Evolutionary conservation across 2,888 invertebrate genomes (phyloP).

Genomic region (Leptothorax acervorum): DNA sequence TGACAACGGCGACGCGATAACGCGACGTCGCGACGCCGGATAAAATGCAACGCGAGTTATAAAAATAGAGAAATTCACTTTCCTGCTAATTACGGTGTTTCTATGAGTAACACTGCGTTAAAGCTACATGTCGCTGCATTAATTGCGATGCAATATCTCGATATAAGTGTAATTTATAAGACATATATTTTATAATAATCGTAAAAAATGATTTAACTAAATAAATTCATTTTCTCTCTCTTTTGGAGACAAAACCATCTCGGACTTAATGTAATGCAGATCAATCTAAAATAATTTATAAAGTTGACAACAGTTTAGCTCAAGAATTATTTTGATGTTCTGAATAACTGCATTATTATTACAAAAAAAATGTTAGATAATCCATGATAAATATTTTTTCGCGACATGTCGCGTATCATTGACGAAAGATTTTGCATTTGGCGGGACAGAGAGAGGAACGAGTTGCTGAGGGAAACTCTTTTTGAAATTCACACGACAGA

Average conservation of each 20-base stretch:
- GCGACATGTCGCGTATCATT: background rate
- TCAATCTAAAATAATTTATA: background rate
- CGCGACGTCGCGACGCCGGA: constrained; percentile 22
- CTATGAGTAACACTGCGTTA: background rate
- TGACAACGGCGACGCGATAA: constrained; percentile 22
- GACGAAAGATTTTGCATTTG: constrained; percentile 15
- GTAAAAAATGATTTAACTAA: background rate
- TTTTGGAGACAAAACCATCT: background rate
- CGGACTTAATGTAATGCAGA: background rate
- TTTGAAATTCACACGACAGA: constrained; percentile 48
- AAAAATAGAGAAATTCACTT: background rate
- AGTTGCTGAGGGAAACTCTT: constrained; percentile 15
- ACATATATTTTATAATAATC: background rate
- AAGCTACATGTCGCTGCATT: background rate
- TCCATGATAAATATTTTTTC: constrained; percentile 6
- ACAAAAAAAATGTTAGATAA: background rate
- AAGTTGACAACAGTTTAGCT: background rate
- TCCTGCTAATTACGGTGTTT: background rate
- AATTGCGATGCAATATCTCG: background rate
- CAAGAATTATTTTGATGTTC: background rate
- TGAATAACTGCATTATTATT: background rate
- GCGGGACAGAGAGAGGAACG: background rate
- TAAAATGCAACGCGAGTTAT: background rate
- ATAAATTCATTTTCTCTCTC: background rate
- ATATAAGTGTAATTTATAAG: background rate